Conservation (phyloP, 2,113 vertebrate genomes). For the Myiagra hebetior region DNA sequence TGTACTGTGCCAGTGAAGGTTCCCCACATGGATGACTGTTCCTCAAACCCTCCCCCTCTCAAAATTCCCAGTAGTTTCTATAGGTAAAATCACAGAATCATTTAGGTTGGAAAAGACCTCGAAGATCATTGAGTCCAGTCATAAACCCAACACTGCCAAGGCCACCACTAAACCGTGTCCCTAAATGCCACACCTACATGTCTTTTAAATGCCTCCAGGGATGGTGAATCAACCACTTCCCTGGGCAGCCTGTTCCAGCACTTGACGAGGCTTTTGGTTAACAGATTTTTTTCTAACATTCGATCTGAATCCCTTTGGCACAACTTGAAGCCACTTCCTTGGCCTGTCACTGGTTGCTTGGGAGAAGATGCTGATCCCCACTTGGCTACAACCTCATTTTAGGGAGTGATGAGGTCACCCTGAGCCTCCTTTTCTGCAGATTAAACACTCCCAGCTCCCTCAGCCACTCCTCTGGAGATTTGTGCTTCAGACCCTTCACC, state of each 20-base stretch:
- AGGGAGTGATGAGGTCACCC: not conserved
- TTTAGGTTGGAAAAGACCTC: not conserved
- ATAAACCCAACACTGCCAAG: not conserved
- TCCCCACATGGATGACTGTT: accelerated
- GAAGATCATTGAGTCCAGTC: not conserved
- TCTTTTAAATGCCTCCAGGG: not conserved
- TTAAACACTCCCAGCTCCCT: not conserved
- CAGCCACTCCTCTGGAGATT: not conserved
- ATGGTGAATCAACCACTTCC: too few relatives aligned
- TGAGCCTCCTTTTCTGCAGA: not conserved
- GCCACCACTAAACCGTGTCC: not conserved
- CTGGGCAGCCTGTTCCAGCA: not conserved
- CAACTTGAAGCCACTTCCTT: not conserved
- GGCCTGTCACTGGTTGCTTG: not conserved
- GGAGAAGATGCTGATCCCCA: not conserved
- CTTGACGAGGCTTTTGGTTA: not conserved
- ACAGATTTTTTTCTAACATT: not conserved
- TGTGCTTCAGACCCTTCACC: not conserved
- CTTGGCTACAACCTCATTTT: not conserved
- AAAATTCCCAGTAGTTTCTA: not conserved
- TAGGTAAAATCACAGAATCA: not conserved
- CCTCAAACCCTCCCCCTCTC: not conserved
- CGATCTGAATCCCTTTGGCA: not conserved
- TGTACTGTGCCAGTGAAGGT: not conserved
- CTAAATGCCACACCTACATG: not conserved